Base-by-base conservation (phyloP, 2,113 vertebrate species). In the Cettia cetti region DNA sequence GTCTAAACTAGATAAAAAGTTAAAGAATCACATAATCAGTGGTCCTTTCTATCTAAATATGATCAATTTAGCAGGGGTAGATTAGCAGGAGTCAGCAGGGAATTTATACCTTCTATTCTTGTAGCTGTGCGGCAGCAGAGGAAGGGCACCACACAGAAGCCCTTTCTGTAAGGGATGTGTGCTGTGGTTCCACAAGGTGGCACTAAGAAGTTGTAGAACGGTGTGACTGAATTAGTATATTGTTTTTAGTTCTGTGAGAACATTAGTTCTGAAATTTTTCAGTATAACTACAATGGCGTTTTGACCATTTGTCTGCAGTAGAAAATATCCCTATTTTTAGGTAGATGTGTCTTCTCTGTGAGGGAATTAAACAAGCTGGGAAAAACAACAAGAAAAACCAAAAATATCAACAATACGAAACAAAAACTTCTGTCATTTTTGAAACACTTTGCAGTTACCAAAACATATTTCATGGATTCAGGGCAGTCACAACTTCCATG, bases 121-220 rank as follows among this genome's bases (percentile, higher is more conserved):
- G 7, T 9, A 65, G 13, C 33, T 0, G 1, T n/a, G 13, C 4
- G 2, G 14, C 44, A 44, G 40, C 35, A 45, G 44, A 69, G 27
- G 33, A 78, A 64, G 33, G 16, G 30, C 7, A 16, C 4, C 5
- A 1, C 4, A 1, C 2, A 2, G 15, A 45, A 17, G 52, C 15
- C 28, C 22, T 24, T 24, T 42, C 7, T 12, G 7, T 11, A 26
- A 28, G 18, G 30, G 37, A 11, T 53, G 26, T 45, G 6, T 24
- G n/a, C 69, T 83, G 37, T 24, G 54, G 8, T 65, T 94, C 97
- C 98, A 98, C 98, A 95, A 94, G 98, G 95, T 97, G 98, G 98
- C 97, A 97, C 97, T 92, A 88, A 78, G 53, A 79, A 52, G 81
- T 90, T 95, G 59, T 54, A 16, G 21, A 93, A 96, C 30, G 77